These are phyloP conservation scores for Drosophila pallidifrons DNA, from an alignment of 1,140 invertebrate species.

Conservation along the genomic window DNA sequence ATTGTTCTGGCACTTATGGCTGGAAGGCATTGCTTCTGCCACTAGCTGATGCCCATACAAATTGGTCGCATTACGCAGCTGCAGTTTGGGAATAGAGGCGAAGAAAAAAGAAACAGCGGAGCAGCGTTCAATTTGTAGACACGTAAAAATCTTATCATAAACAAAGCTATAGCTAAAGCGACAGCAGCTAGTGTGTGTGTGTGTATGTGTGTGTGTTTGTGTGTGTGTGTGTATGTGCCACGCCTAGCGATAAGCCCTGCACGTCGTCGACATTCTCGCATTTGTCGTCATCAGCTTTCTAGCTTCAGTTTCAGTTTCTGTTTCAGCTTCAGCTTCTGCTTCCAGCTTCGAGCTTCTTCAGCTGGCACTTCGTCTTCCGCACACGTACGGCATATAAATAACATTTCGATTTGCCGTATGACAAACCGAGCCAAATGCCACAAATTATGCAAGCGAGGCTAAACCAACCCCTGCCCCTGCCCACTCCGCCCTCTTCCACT, in stretches of 20 bases:
- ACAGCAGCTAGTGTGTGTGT: background rate
- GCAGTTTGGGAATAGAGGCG: background rate
- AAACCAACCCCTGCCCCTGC: background rate
- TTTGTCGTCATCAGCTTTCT: constrained; percentile 73
- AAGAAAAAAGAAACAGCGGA: background rate
- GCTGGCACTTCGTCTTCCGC: constrained; percentile 28
- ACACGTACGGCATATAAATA: constrained; percentile 80
- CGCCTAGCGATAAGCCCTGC: constrained; percentile 71
- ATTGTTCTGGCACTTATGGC: constrained; percentile 19
- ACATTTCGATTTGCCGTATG: constrained; percentile 80
- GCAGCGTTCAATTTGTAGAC: constrained; percentile 66
- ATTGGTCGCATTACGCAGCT: constrained; percentile 11
- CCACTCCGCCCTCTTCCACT: background rate
- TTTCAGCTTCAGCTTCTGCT: background rate
- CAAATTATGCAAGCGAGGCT: constrained; percentile 45
- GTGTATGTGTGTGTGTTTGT: no score
- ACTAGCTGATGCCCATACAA: constrained; percentile 25
- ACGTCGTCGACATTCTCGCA: constrained; percentile 77
- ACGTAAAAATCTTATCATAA: constrained; percentile 78
- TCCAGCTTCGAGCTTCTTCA: constrained; percentile 2
- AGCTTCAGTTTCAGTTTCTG: background rate
- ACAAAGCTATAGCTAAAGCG: constrained; percentile 27
- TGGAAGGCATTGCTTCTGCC: background rate
- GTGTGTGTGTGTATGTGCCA: background rate
- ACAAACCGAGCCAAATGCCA: constrained; percentile 69